Percentiles rank a stretch among this genome's conserved stretches.
These are phyloP conservation scores for Cygnus atratus DNA, from an alignment of 2,113 vertebrate genomes.

Conservation along the genomic window DNA sequence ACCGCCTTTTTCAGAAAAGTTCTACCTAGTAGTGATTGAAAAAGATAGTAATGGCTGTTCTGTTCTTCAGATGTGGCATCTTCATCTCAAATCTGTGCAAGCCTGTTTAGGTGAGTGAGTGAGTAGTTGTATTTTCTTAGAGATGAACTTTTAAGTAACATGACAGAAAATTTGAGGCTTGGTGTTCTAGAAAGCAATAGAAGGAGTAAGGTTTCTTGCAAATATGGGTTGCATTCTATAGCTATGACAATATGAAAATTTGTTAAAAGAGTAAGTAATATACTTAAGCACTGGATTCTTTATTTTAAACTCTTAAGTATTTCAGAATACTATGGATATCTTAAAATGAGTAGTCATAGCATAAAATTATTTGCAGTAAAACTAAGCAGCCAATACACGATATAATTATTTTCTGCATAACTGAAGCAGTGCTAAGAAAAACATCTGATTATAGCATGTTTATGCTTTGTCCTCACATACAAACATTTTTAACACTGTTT, in stretches of 20 bases:
- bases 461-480: neutral
- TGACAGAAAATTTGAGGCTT: neutral
- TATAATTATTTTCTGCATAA: neutral
- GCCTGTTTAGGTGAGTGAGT: constrained; percentile 93
- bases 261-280: neutral
- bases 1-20: constrained; percentile 97
- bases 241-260: neutral
- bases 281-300: neutral
- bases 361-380: neutral
- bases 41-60: constrained; percentile 88
- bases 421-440: neutral
- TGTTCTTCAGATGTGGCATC: constrained; percentile 97
- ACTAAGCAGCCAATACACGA: neutral
- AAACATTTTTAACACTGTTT: neutral
- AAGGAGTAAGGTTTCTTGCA: neutral
- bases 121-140: constrained; percentile 57
- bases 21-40: constrained; percentile 96
- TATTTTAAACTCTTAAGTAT: neutral
- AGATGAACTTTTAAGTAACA: neutral
- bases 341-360: neutral
- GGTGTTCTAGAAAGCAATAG: neutral
- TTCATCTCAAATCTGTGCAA: constrained; percentile 95
- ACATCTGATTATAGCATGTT: neutral
- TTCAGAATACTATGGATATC: neutral
- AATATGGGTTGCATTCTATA: neutral